Evolutionary conservation across 2,113 vertebrate species (phyloP).

Genomic region (Mobula birostris): DNA sequence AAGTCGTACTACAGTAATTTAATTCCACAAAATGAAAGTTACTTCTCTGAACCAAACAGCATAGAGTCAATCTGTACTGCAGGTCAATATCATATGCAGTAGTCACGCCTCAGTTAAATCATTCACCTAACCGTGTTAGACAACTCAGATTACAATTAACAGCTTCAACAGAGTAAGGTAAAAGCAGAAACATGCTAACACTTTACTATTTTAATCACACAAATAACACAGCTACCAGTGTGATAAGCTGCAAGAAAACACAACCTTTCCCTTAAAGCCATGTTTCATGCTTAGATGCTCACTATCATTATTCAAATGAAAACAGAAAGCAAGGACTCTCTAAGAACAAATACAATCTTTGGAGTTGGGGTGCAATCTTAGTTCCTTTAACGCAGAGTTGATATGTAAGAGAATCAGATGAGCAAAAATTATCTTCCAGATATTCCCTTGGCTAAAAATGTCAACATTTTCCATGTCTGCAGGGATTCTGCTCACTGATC

Average conservation of each 20-base stretch:
- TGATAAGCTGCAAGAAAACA: too few species aligned
- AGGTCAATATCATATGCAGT: neutral
- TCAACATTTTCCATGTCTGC: neutral
- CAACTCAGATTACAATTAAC: neutral
- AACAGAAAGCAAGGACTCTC: neutral
- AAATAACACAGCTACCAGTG: too few species aligned
- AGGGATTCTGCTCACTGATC: neutral
- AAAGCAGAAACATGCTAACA: neutral
- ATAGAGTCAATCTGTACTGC: neutral
- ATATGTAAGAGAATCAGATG: neutral
- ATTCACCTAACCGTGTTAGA: neutral
- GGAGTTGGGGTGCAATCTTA: neutral
- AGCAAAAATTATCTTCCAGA: neutral
- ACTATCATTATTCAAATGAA: neutral
- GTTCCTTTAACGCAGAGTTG: neutral
- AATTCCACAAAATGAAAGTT: neutral
- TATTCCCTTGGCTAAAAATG: neutral
- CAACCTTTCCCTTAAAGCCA: neutral
- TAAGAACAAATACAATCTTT: neutral
- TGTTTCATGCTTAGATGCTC: neutral
- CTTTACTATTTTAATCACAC: too few species aligned
- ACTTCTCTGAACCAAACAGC: neutral
- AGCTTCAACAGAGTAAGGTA: neutral
- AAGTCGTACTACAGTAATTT: too few species aligned
- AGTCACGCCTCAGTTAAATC: neutral